Conservation (phyloP, 2,888 invertebrate genomes). For the Theodoxus fluviatilis region DNA sequence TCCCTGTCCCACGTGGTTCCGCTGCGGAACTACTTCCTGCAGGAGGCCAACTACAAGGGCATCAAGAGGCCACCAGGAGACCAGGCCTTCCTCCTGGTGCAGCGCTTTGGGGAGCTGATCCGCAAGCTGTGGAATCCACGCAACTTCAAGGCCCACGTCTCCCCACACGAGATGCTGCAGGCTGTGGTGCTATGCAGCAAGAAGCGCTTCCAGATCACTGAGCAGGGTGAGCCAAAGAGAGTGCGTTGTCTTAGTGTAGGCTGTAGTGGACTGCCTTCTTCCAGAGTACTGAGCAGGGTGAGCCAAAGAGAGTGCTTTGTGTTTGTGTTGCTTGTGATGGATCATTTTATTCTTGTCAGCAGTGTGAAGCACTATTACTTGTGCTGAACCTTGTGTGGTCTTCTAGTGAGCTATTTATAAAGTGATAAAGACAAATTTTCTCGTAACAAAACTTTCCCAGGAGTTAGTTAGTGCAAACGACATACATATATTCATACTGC, state of each 20-base stretch:
- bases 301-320: background rate
- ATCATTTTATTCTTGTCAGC: constrained; percentile 96
- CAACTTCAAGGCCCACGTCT: constrained; percentile 99
- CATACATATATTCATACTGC: too few relatives aligned
- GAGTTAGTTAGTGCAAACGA: too few relatives aligned
- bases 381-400: too few relatives aligned
- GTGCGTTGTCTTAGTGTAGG: too few relatives aligned
- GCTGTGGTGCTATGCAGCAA: constrained; percentile 96
- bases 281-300: constrained; percentile 97
- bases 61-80: constrained; percentile 93
- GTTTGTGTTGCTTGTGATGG: constrained; percentile 96
- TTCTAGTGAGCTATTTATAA: too few relatives aligned
- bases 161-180: constrained; percentile 99
- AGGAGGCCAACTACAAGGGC: constrained; percentile 86
- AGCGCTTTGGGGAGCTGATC: constrained; percentile 89
- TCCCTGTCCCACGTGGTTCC: constrained; percentile 94
- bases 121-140: constrained; percentile 98
- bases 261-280: constrained; percentile 96
- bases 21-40: constrained; percentile 90
- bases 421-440: too few relatives aligned
- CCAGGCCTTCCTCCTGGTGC: constrained; percentile 85
- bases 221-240: constrained; percentile 76
- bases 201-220: constrained; percentile 96
- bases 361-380: too few relatives aligned
- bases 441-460: too few relatives aligned